Evolutionary conservation across 1,140 invertebrate species (phyloP).

Genomic region (Acyrthosiphon pisum): DNA sequence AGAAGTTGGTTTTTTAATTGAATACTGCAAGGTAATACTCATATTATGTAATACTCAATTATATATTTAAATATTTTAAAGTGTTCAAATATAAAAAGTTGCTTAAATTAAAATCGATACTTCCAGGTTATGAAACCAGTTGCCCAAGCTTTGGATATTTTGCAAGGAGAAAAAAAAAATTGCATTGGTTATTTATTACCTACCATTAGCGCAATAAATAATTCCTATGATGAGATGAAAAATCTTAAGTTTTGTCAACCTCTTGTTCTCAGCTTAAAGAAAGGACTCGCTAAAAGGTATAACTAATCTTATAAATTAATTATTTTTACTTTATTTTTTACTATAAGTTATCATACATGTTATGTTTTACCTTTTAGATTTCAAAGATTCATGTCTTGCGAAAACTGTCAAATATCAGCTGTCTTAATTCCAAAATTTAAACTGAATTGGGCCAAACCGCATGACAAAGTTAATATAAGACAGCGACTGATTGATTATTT

Average conservation of each 20-base stretch:
- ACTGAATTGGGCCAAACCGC: background rate
- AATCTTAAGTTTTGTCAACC: background rate
- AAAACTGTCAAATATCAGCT: conserved; percentile 2
- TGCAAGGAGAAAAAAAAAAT: too few relatives aligned
- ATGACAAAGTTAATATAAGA: background rate
- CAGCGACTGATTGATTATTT: too few relatives aligned
- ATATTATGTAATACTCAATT: background rate
- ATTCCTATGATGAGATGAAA: too few relatives aligned
- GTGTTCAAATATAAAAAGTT: background rate
- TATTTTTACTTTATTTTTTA: too few relatives aligned
- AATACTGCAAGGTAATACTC: conserved; percentile 5
- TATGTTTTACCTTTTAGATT: background rate
- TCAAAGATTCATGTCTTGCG: background rate
- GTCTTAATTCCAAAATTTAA: conserved; percentile 2
- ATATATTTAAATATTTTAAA: background rate
- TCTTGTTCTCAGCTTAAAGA: conserved; percentile 6
- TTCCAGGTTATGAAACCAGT: too few relatives aligned
- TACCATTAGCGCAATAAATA: too few relatives aligned
- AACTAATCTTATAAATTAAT: too few relatives aligned
- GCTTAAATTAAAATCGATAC: too few relatives aligned
- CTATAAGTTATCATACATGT: background rate
- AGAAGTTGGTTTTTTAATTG: conserved; percentile 21
- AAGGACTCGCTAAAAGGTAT: background rate
- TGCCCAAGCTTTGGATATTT: too few relatives aligned
- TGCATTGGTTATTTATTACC: too few relatives aligned